These are phyloP conservation scores for Orthosia gothica DNA, from an alignment of 2,888 invertebrate species.

Conservation along the genomic window DNA sequence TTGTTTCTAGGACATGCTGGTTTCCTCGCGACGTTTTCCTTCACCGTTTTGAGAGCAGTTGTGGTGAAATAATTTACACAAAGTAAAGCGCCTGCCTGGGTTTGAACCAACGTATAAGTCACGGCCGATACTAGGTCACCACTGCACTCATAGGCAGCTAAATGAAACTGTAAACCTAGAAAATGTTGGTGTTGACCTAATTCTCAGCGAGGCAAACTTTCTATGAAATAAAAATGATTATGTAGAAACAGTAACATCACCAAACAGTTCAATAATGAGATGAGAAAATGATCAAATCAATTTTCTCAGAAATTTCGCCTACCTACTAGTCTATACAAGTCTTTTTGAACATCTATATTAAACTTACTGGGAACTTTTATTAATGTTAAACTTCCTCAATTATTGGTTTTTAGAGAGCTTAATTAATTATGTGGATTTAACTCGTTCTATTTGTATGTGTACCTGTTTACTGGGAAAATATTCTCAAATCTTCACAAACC, in stretches of 20 bases:
- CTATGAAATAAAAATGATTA: conserved; percentile 4
- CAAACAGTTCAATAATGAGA: conserved; percentile 13
- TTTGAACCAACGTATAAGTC: too few relatives aligned
- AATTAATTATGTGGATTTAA: conserved; percentile 31
- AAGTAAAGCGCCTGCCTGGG: too few relatives aligned
- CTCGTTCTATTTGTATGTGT: conserved; percentile 19
- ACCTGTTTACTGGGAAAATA: conserved; percentile 33
- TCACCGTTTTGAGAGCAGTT: too few relatives aligned
- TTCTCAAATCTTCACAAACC: not conserved
- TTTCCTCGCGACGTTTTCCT: too few relatives aligned
- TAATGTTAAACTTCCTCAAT: conserved; percentile 58
- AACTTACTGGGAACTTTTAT: conserved; percentile 15
- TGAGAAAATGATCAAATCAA: conserved; percentile 39
- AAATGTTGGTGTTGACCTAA: not conserved
- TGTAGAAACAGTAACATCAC: conserved; percentile 1
- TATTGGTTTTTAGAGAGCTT: conserved; percentile 36
- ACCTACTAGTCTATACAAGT: conserved; percentile 2
- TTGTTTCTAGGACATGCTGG: too few relatives aligned
- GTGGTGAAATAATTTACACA: too few relatives aligned
- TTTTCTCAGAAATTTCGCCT: conserved; percentile 43
- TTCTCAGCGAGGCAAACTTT: not conserved
- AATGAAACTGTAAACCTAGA: not conserved
- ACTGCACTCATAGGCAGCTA: not conserved
- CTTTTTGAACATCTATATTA: conserved; percentile 14
- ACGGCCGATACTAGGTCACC: too few relatives aligned